Conservation (phyloP, 2,113 vertebrate genomes). For the Pterocles orientalis region DNA sequence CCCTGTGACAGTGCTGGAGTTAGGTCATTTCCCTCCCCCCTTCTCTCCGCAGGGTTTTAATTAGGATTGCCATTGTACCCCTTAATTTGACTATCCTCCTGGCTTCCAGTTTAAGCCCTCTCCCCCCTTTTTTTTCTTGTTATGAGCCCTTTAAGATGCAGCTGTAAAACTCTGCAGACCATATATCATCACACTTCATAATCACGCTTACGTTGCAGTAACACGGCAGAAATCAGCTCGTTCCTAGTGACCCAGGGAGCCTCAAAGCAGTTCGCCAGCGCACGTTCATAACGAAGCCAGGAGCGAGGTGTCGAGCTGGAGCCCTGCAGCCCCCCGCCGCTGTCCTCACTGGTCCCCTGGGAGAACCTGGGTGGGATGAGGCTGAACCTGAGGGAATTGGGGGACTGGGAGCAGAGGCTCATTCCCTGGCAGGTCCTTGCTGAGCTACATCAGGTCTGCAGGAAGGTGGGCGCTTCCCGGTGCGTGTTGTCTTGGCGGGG, state of each 20-base stretch:
- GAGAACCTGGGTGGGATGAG: not conserved
- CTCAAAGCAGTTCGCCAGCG: not conserved
- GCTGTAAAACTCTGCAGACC: conserved; percentile 1
- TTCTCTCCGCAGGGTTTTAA: not conserved
- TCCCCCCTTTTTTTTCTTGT: not conserved
- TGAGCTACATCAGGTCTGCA: not conserved
- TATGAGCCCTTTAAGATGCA: not conserved
- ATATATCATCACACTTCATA: conserved; percentile 14
- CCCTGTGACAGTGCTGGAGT: fast-evolving
- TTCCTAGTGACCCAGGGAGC: not conserved
- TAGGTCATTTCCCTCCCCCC: not conserved
- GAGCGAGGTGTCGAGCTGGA: not conserved
- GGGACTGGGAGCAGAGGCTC: not conserved
- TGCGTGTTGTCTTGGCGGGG: not conserved
- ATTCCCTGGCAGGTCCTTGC: not conserved
- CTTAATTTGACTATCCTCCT: not conserved
- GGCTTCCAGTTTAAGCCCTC: not conserved
- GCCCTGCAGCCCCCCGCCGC: not conserved
- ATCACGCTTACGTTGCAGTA: not conserved
- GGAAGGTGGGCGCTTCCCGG: fast-evolving
- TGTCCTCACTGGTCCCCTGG: not conserved
- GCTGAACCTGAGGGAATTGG: not conserved
- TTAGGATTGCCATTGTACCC: not conserved
- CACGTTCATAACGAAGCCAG: not conserved
- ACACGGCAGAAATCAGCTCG: not conserved